These are phyloP conservation scores for Albula glossodonta DNA, from an alignment of 2,113 vertebrate genomes.

Conservation along the genomic window DNA sequence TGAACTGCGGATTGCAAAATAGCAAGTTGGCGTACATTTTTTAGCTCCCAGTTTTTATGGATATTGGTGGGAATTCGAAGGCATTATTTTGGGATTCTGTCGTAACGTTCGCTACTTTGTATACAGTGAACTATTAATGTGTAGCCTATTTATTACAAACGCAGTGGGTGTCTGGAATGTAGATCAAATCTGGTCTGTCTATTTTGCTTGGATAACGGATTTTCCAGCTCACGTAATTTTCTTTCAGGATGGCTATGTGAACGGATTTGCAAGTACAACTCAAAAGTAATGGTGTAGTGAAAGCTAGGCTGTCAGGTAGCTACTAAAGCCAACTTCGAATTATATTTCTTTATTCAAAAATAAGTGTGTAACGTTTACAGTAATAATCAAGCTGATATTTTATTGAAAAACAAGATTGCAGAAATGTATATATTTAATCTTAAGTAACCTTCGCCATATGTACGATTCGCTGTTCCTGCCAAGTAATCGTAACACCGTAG, in stretches of 20 bases:
- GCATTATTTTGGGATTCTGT: slow-evolving; percentile 11
- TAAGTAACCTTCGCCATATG: slow-evolving; percentile 1
- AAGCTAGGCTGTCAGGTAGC: slow-evolving; percentile 5
- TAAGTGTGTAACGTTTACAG: background rate
- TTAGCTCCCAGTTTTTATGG: slow-evolving; percentile 16
- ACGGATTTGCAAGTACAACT: slow-evolving; percentile 53
- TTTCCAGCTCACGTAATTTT: slow-evolving; percentile 27
- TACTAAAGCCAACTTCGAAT: background rate
- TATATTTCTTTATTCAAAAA: background rate
- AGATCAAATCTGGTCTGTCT: slow-evolving; percentile 20
- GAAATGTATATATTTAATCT: slow-evolving; percentile 29
- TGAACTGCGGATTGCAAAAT: slow-evolving; percentile 23
- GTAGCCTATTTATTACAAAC: slow-evolving; percentile 20
- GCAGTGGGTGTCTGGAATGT: slow-evolving; percentile 32
- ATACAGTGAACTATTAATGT: background rate
- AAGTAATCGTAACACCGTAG: background rate
- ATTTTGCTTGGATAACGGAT: slow-evolving; percentile 37
- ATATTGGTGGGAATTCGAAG: slow-evolving; percentile 19
- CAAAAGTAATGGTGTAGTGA: slow-evolving; percentile 21
- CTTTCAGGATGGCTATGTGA: slow-evolving; percentile 29
- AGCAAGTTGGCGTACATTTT: slow-evolving; percentile 3
- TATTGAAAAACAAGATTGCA: slow-evolving; percentile 7
- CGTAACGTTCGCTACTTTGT: slow-evolving; percentile 30
- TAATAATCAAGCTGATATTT: slow-evolving; percentile 26
- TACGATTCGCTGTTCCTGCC: slow-evolving; percentile 25